Percentiles rank a stretch among this genome's conserved stretches.
Evolutionary conservation across 23 tunicate genomes (phyloP).

Genomic region (Styela clava): DNA sequence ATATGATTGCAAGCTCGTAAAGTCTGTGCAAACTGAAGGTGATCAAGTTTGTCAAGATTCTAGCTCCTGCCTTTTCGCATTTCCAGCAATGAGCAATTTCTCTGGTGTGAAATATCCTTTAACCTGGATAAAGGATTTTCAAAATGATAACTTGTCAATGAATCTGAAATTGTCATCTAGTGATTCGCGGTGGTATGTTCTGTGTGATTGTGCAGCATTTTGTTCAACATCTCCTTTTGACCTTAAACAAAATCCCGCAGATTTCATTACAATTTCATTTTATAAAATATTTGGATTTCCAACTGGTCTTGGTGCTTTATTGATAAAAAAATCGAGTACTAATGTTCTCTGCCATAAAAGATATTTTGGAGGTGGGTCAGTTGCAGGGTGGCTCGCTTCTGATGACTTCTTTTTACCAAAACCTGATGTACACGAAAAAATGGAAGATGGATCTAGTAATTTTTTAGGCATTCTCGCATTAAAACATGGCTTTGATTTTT

Average conservation of each 20-base stretch:
- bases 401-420: constrained; percentile 44
- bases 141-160: background rate
- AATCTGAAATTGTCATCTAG: background rate
- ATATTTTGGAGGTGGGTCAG: constrained; percentile 89
- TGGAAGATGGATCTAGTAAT: constrained; percentile 69
- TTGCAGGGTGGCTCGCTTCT: constrained; percentile 59
- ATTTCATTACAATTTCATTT: constrained; percentile 78
- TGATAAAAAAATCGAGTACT: constrained; percentile 41
- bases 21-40: background rate
- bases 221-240: constrained; percentile 46
- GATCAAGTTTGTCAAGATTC: background rate
- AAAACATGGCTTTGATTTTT: constrained; percentile 58
- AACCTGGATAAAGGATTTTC: constrained; percentile 57
- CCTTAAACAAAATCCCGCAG: constrained; percentile 36
- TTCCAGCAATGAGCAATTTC: constrained; percentile 85
- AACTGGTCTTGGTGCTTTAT: constrained; percentile 84
- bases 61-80: constrained; percentile 60
- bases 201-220: constrained; percentile 67
- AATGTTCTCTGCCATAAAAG: constrained; percentile 25
- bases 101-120: constrained; percentile 85
- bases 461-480: constrained; percentile 71
- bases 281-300: constrained; percentile 95
- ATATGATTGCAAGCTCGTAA: constrained; percentile 3
- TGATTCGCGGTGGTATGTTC: constrained; percentile 29
- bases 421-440: constrained; percentile 31